phyloP scores from a whole-genome alignment of 2,113 vertebrate species.

The Pleuronectes platessa region DNA sequence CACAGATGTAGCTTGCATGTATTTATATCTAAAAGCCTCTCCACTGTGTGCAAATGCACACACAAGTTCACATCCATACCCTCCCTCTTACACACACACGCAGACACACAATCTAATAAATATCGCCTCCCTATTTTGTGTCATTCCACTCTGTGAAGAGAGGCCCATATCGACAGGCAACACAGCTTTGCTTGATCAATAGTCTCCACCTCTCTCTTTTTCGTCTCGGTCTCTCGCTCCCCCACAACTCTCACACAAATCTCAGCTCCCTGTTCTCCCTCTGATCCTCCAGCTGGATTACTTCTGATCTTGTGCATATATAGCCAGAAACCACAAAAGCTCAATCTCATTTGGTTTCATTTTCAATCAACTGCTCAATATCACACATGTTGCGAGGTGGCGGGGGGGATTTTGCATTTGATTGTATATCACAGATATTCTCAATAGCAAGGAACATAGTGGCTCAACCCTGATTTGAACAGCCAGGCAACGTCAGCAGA shows the following conservation, averaged over 20 bases:
- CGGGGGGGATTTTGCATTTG: constrained; percentile 8
- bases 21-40: no score
- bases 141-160: constrained; percentile 62
- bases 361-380: constrained; percentile 45
- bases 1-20: not conserved
- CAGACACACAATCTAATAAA: constrained; percentile 44
- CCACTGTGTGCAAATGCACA: not conserved
- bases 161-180: constrained; percentile 54
- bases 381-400: not conserved
- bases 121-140: constrained; percentile 56
- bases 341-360: constrained; percentile 49
- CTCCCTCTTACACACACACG: not conserved
- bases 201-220: constrained; percentile 26
- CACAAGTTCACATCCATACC: not conserved
- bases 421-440: constrained; percentile 36
- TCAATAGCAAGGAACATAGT: constrained; percentile 2
- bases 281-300: constrained; percentile 41
- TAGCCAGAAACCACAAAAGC: constrained; percentile 29
- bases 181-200: constrained; percentile 70
- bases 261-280: constrained; percentile 28
- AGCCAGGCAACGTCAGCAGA: constrained; percentile 35
- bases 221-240: constrained; percentile 3
- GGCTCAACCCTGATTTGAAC: constrained; percentile 51
- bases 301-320: constrained; percentile 46
- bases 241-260: not conserved